Percentiles rank a stretch among this genome's conserved stretches.
Conservation (phyloP, 2,888 invertebrate species). For the Miltochrista miniata region DNA sequence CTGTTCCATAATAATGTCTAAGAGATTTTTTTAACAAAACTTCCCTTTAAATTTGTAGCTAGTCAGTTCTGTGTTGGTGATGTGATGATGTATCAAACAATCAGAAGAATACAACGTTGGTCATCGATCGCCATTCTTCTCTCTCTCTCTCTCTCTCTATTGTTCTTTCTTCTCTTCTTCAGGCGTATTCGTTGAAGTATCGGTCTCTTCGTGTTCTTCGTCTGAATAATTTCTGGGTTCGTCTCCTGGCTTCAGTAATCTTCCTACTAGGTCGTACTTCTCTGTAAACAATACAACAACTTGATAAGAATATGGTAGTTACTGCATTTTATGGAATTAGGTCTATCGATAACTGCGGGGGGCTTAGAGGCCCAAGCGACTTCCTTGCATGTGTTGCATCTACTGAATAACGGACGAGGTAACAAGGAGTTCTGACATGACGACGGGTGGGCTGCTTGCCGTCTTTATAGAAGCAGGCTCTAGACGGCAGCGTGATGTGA, state of each 20-base stretch:
- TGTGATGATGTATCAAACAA: constrained; percentile 21
- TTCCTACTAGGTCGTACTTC: constrained; percentile 96
- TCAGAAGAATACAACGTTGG: constrained; percentile 7
- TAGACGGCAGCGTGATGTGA: too few species aligned
- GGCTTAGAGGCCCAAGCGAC: too few species aligned
- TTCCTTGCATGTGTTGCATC: too few species aligned
- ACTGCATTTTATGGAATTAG: too few species aligned
- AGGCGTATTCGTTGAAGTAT: constrained; percentile 57
- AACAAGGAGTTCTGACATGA: too few species aligned
- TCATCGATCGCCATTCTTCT: neutral
- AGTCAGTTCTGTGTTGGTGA: constrained; percentile 5
- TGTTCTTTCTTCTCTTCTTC: constrained; percentile 63
- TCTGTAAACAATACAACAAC: constrained; percentile 84
- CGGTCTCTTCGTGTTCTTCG: constrained; percentile 87
- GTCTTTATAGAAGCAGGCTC: too few species aligned
- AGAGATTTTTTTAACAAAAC: too few species aligned
- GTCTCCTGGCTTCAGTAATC: constrained; percentile 95
- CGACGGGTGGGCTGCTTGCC: too few species aligned
- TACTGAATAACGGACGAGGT: too few species aligned
- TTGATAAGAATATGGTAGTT: neutral
- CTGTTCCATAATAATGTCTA: too few species aligned
- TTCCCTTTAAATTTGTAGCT: too few species aligned
- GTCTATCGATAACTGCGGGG: too few species aligned
- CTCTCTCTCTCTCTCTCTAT: constrained; percentile 32
- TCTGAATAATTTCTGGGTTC: constrained; percentile 95